Base-by-base conservation (phyloP, 2,888 invertebrate species). In the Perizoma affinitatum region DNA sequence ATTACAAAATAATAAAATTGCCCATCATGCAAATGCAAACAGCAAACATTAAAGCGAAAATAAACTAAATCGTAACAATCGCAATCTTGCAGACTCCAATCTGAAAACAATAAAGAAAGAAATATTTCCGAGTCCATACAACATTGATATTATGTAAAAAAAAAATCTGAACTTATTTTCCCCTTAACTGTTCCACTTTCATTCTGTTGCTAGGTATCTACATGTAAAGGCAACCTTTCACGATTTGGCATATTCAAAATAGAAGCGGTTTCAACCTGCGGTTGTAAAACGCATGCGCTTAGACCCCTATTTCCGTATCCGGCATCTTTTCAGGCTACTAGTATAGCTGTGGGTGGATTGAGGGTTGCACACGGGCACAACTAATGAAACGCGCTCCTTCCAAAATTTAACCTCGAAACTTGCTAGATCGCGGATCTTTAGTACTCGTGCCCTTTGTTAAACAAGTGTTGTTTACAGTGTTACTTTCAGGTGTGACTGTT, bases 241-340 rank as follows among this genome's bases (percentile, higher is more conserved):
- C 33, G 44, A 34, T 54, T 51, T 57, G 45, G 49, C 35, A 34
- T 42, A 42, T 54, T 59, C 36, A 42, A 51, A 22, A 54, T 42
- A 60, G 36, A 54, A 47, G 47, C 60, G 47, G 38, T 7, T n/a
- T 35, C 50, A 22, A 3, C 22, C 42, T 45, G n/a, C 5, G 9
- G 36, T 2, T 40, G 34, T 49, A 46, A 50, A 4, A 55, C 54
- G 54, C 54, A 60, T 51, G 60, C 46, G 60, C 51, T 34, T 2
- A 22, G 6, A 41, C 36, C 41, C 46, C 6, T 35, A 46, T 60
- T 22, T 46, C 6, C 35, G 52, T 36, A 44, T 22, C 44, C 52
- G 43, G 5, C 34, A n/a, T 7, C 22, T 34, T 34, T 34, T 46
- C 8, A 38, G 38, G 38, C 38, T 38, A 38, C 7, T 38, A 6